Base-by-base conservation (phyloP, 2,888 invertebrate species). In the Danaus chrysippus region DNA sequence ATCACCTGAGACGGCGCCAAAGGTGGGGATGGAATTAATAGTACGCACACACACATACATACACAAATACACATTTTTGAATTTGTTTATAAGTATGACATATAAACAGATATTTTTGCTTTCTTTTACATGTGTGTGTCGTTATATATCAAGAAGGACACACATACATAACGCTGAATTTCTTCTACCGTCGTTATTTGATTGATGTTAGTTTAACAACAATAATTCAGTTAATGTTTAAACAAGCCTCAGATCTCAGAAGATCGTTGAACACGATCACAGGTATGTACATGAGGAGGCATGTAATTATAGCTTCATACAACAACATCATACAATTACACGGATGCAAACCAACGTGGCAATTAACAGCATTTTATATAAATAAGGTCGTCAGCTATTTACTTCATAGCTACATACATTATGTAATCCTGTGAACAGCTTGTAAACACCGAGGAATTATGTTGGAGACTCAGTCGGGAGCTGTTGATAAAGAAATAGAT, bases 341-440 rank as follows among this genome's bases (percentile, higher is more conserved):
- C 49, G 49, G 49, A 49, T 49, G 49, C 17, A 49, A 49, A 17
- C 17, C 10, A 49, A 15, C 49, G 9, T 49, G 17, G 23, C 49
- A 49, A 49, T 49, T 49, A 49, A 49, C 49, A 49, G 49, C 49
- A 49, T 49, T 49, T 49, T 49, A 49, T 49, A 49, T 49, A 49
- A 49, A 49, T 49, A 49, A 49, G 49, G 17, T 49, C 49, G 10
- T 17, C 49, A n/a, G 11, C 17, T 49, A 63, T 63, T 54, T 57
- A 54, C 56, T 49, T 12, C 34, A 57, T 57, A 44, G 54, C 54
- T 46, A n/a, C 44, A 42, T 54, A 52, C 15, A n/a, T 59, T 54
- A 59, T 54, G 34, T 59, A 59, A 59, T 52, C 11, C 10, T 49
- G 10, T 49, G 49, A 49, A 49, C 17, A 49, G 15, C 17, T 49